phyloP scores from a whole-genome alignment of 2,888 invertebrate species.

The Dryobotodes eremita region DNA sequence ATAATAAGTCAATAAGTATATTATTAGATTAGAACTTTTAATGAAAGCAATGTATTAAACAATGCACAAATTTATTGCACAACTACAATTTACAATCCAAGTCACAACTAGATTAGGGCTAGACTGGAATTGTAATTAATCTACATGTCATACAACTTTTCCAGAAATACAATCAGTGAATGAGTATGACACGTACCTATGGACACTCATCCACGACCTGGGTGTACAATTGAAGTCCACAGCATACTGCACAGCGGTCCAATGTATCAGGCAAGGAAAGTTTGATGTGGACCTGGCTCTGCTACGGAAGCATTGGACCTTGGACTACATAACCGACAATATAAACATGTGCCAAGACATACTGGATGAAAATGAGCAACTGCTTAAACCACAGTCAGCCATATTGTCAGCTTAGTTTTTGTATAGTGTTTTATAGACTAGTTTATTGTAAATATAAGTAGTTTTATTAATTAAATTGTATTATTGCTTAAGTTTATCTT shows the following conservation, averaged over 20 bases:
- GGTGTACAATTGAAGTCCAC: slow-evolving; percentile 94
- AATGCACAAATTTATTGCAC: not conserved
- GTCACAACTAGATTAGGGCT: too few species aligned
- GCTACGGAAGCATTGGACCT: slow-evolving; percentile 95
- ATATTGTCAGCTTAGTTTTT: slow-evolving; percentile 70
- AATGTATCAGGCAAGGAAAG: slow-evolving; percentile 95
- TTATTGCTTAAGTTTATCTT: not conserved
- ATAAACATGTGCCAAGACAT: slow-evolving; percentile 90
- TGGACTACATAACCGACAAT: slow-evolving; percentile 93
- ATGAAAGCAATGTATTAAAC: not conserved
- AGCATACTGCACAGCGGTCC: slow-evolving; percentile 95
- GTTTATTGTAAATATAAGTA: slow-evolving; percentile 42
- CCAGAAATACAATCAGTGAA: slow-evolving; percentile 97
- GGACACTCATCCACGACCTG: slow-evolving; percentile 95
- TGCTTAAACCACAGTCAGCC: slow-evolving; percentile 85
- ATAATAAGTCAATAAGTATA: not conserved
- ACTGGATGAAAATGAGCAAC: slow-evolving; percentile 86
- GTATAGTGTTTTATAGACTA: slow-evolving; percentile 38
- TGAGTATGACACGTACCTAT: slow-evolving; percentile 95
- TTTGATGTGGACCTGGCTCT: slow-evolving; percentile 95
- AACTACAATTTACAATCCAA: not conserved
- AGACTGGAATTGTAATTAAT: not conserved
- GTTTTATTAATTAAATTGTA: slow-evolving; percentile 27
- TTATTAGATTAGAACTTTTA: not conserved
- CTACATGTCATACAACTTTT: slow-evolving; percentile 64